Percentiles rank a stretch among this genome's conserved stretches.
phyloP scores from a whole-genome alignment of 2,888 invertebrate species.

The Sepioteuthis lessoniana region DNA sequence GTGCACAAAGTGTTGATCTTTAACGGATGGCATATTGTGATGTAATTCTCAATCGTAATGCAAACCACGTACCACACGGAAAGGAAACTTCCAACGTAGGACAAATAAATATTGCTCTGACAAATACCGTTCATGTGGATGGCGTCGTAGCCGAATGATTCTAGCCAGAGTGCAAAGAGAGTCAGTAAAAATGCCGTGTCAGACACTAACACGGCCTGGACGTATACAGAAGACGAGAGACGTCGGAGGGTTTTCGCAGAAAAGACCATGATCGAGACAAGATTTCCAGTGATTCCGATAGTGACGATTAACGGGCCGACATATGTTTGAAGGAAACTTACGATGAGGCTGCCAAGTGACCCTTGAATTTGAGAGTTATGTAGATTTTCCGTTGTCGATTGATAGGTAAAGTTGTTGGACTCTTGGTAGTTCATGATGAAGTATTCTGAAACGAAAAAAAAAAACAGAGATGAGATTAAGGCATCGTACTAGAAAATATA shows the following conservation, averaged over 20 bases:
- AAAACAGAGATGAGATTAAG: too few relatives aligned
- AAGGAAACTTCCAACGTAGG: constrained; percentile 58
- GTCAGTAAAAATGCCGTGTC: constrained; percentile 60
- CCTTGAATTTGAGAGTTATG: neutral
- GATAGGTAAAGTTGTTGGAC: neutral
- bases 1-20: constrained; percentile 55
- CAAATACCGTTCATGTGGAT: constrained; percentile 55
- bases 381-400: neutral
- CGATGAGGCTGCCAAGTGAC: neutral
- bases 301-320: constrained; percentile 57
- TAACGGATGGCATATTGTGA: constrained; percentile 56
- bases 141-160: constrained; percentile 56
- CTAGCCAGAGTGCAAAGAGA: constrained; percentile 60
- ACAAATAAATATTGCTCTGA: constrained; percentile 55
- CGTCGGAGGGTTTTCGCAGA: constrained; percentile 56
- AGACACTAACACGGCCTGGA: constrained; percentile 56
- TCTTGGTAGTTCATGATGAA: neutral
- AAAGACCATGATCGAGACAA: constrained; percentile 58
- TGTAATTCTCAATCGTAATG: constrained; percentile 59
- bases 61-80: constrained; percentile 61
- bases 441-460: neutral
- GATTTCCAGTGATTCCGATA: constrained; percentile 60
- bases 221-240: constrained; percentile 60
- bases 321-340: constrained; percentile 48
- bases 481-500: too few relatives aligned